Conservation (phyloP, 2,888 invertebrate species). For the Neelides folsomi region DNA sequence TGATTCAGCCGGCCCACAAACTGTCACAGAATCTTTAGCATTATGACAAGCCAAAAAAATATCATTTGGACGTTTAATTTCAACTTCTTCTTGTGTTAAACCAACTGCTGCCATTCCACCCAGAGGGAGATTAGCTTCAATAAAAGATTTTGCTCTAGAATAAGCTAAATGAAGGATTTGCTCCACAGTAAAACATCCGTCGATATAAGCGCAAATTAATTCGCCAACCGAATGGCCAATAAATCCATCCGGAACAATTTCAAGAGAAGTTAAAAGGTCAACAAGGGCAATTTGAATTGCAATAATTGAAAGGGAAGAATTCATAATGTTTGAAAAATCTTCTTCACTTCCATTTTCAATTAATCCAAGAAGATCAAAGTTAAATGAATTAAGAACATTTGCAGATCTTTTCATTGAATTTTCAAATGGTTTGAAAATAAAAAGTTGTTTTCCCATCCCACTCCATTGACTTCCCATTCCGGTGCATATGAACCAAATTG, state of each 20-base stretch:
- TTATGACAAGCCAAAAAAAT: slow-evolving; percentile 90
- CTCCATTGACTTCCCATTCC: slow-evolving; percentile 99
- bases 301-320: slow-evolving; percentile 62
- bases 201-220: slow-evolving; percentile 87
- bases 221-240: slow-evolving; percentile 91
- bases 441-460: slow-evolving; percentile 50
- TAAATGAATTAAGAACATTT: slow-evolving; percentile 61
- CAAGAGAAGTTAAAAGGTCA: slow-evolving; percentile 48
- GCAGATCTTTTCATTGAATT: slow-evolving; percentile 65
- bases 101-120: slow-evolving; percentile 42
- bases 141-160: slow-evolving; percentile 44
- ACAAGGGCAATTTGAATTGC: slow-evolving; percentile 48
- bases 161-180: slow-evolving; percentile 75
- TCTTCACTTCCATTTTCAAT: slow-evolving; percentile 48
- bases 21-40: slow-evolving; percentile 77
- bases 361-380: slow-evolving; percentile 63
- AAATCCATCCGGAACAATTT: slow-evolving; percentile 56
- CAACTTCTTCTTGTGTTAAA: slow-evolving; percentile 46
- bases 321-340: slow-evolving; percentile 59
- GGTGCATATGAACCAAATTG: slow-evolving; percentile 87
- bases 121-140: slow-evolving; percentile 26
- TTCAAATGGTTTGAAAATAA: slow-evolving; percentile 43
- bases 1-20: slow-evolving; percentile 68
- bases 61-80: slow-evolving; percentile 57
- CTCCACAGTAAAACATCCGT: slow-evolving; percentile 74